Evolutionary conservation across 2,888 invertebrate species (phyloP).

Genomic region (Isotomurus palustris): DNA sequence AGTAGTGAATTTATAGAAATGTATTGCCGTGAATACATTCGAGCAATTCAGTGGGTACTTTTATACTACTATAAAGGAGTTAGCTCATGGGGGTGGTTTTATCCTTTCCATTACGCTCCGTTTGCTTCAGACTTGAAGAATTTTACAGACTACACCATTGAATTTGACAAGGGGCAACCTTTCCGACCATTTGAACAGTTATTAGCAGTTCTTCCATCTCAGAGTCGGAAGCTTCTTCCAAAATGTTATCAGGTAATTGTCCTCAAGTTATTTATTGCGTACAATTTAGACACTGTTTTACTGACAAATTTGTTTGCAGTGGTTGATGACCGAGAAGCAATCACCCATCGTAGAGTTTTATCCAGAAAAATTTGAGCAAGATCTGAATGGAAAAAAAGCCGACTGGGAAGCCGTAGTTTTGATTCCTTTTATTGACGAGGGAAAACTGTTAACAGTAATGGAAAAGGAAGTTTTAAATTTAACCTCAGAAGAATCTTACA

Average conservation of each 20-base stretch:
- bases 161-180: slow-evolving; percentile 77
- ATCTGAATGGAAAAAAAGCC: slow-evolving; percentile 90
- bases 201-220: slow-evolving; percentile 79
- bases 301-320: slow-evolving; percentile 31
- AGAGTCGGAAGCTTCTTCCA: slow-evolving; percentile 68
- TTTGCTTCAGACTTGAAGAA: slow-evolving; percentile 87
- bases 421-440: slow-evolving; percentile 87
- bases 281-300: background rate
- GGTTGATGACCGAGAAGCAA: slow-evolving; percentile 67
- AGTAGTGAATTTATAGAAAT: slow-evolving; percentile 72
- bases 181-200: slow-evolving; percentile 91
- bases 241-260: slow-evolving; percentile 61
- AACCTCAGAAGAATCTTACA: slow-evolving; percentile 62
- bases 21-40: slow-evolving; percentile 83
- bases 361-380: slow-evolving; percentile 83
- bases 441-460: slow-evolving; percentile 71
- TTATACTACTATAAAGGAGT: slow-evolving; percentile 95
- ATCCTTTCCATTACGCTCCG: slow-evolving; percentile 95
- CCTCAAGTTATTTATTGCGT: background rate
- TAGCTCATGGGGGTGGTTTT: slow-evolving; percentile 97
- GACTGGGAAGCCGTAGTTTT: slow-evolving; percentile 96
- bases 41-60: slow-evolving; percentile 94
- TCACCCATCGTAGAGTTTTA: slow-evolving; percentile 87
- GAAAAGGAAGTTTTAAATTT: slow-evolving; percentile 61
- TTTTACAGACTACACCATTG: slow-evolving; percentile 70